Evolutionary conservation across 2,113 vertebrate genomes (phyloP).

Genomic region (Nothoprocta perdicaria): DNA sequence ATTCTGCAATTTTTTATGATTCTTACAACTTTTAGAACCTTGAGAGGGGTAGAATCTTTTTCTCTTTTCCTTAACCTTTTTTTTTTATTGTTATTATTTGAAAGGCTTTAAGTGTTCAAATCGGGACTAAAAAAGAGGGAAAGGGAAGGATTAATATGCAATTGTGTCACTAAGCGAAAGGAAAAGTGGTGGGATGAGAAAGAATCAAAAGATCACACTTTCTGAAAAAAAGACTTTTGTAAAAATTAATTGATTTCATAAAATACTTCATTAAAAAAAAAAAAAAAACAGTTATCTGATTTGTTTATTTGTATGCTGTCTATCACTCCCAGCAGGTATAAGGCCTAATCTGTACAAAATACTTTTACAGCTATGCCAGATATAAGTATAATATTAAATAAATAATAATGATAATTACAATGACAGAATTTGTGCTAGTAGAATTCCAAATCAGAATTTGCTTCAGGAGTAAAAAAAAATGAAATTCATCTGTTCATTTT

Average conservation of each 20-base stretch:
- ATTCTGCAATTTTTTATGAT: not conserved
- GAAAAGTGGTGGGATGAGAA: rapidly evolving
- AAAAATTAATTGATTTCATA: not conserved
- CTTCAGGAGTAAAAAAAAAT: conserved; percentile 5
- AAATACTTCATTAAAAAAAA: not conserved
- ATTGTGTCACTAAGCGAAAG: not conserved
- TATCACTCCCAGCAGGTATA: not conserved
- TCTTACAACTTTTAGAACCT: not conserved
- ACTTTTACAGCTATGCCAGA: not conserved
- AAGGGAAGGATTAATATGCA: not conserved
- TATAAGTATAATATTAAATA: not conserved
- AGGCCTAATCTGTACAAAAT: not conserved
- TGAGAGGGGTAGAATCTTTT: not conserved
- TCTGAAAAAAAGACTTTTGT: not conserved
- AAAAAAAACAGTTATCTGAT: not conserved
- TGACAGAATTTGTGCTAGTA: not conserved
- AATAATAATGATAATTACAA: not conserved
- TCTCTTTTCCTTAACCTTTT: not conserved
- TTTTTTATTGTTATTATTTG: not conserved
- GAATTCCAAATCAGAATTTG: not conserved
- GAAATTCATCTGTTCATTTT: not conserved
- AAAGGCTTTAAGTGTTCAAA: not conserved
- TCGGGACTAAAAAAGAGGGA: not conserved
- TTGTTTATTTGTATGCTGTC: not conserved
- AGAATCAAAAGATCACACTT: not conserved